A percentile compares a stretch with the other conserved stretches of the same genome.
Conservation (phyloP, 2,113 vertebrate genomes). For the Nibea albiflora region DNA sequence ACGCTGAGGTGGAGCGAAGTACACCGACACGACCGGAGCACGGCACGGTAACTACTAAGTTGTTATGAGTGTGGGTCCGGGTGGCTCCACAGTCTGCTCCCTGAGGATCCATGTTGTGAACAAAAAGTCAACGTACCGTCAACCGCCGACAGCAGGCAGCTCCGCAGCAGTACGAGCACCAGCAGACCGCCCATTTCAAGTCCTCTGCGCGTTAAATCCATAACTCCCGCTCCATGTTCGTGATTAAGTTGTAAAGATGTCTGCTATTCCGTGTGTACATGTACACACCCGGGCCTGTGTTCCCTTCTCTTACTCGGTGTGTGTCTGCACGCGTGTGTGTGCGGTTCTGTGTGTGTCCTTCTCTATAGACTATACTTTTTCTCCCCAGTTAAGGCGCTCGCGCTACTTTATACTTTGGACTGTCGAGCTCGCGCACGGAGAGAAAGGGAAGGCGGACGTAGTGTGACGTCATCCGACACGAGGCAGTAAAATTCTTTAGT, state of each 20-base stretch:
- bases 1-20: not conserved
- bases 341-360: not conserved
- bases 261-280: slow-evolving; percentile 31
- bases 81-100: slow-evolving; percentile 20
- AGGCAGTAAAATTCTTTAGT: not conserved
- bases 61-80: not conserved
- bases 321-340: slow-evolving; percentile 13
- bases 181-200: slow-evolving; percentile 76
- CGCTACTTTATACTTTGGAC: slow-evolving; percentile 71
- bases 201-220: slow-evolving; percentile 62
- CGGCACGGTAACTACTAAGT: not conserved
- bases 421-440: slow-evolving; percentile 65
- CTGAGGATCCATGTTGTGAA: slow-evolving; percentile 57
- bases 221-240: slow-evolving; percentile 70
- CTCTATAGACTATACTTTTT: slow-evolving; percentile 53
- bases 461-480: slow-evolving; percentile 72
- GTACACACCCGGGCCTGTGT: slow-evolving; percentile 1
- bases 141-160: slow-evolving; percentile 65
- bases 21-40: not conserved
- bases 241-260: slow-evolving; percentile 28
- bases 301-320: not conserved
- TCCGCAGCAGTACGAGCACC: slow-evolving; percentile 66
- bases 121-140: slow-evolving; percentile 75
- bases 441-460: slow-evolving; percentile 71
- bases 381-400: slow-evolving; percentile 45